Evolutionary conservation across 2,113 vertebrate species (phyloP), one percentile per base, ranked within the genome.

Genomic region (Apus apus): DNA sequence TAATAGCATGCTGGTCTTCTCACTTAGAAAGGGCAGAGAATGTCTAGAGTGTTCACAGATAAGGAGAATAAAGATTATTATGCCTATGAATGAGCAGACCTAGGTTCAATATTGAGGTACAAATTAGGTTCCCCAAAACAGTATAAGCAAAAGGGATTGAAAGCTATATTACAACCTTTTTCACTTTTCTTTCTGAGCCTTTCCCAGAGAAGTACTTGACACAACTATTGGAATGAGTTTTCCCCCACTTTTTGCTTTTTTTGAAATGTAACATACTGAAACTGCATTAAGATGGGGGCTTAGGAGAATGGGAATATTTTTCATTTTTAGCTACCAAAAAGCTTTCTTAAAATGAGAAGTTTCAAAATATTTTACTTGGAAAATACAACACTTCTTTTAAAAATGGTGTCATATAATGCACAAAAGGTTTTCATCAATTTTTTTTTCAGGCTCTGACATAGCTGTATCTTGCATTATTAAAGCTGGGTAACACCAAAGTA

Each of bases 281-380:
- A 83, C 80, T 76, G 1, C 11, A n/a, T 77, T 53, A 65, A 60
- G 48, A 89, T 77, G 6, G 6, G 6, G 1, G 14, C 13, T 48
- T 72, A 40, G 4, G 9, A 73, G 8, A 83, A 53, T 32, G 7
- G 6, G 6, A 81, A 60, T 54, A 60, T 38, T 53, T 78, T 65
- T 72, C 19, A 43, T 17, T 57, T 93, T 79, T 81, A 72, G 3
- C 19, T 56, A 80, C 23, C 2, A 54, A 30, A 88, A 83, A n/a
- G 1, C 27, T 38, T 62, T 54, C 43, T 74, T 50, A 54, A 90
- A 90, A 81, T 58, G 2, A 62, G 10, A 74, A 20, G 7, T 54
- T 83, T 81, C 66, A 81, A 84, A 89, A 62, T 93, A 64, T 89
- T 93, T 93, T 18, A 27, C 36, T 93, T 87, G 58, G 50, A 95